phyloP scores from a whole-genome alignment of 2,888 invertebrate genomes.

The Sialis lutaria region DNA sequence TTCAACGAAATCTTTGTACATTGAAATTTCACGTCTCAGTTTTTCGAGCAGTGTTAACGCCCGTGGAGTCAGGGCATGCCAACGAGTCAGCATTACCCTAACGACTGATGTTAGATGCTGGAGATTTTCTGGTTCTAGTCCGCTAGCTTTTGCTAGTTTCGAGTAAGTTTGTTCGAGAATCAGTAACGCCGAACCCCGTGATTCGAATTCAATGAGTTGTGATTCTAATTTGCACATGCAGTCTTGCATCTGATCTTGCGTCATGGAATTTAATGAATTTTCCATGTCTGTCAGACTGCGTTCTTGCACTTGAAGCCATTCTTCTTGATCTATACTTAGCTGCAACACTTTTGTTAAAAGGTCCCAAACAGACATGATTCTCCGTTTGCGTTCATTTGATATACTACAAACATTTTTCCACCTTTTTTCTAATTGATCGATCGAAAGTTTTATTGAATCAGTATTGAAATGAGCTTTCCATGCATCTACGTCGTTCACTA shows the following conservation, averaged over 20 bases:
- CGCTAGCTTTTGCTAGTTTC: conserved; percentile 44
- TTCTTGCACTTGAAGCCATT: conserved; percentile 46
- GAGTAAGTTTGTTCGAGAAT: conserved; percentile 52
- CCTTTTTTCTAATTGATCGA: conserved; percentile 55
- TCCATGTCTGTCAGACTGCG: conserved; percentile 39
- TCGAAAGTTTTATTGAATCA: conserved; percentile 44
- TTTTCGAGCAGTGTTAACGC: conserved; percentile 38
- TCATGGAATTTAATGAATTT: conserved; percentile 33
- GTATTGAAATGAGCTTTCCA: conserved; percentile 55
- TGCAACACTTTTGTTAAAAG: conserved; percentile 38
- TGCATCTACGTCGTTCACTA: conserved; percentile 56
- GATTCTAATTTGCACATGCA: conserved; percentile 35
- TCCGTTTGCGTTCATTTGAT: conserved; percentile 52
- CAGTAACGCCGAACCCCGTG: conserved; percentile 34
- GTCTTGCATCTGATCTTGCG: conserved; percentile 38
- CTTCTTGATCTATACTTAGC: conserved; percentile 35
- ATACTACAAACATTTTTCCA: conserved; percentile 63
- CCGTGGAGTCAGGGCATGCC: conserved; percentile 43
- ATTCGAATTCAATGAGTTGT: conserved; percentile 35
- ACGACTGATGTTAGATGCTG: conserved; percentile 41
- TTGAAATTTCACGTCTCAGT: conserved; percentile 36
- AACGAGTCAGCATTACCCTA: conserved; percentile 39
- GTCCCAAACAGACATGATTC: conserved; percentile 42
- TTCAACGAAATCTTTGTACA: conserved; percentile 48
- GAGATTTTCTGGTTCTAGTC: conserved; percentile 50